Evolutionary conservation across 2,113 vertebrate genomes (phyloP), one percentile per base, ranked within the genome.

Genomic region (Aegithalos caudatus): DNA sequence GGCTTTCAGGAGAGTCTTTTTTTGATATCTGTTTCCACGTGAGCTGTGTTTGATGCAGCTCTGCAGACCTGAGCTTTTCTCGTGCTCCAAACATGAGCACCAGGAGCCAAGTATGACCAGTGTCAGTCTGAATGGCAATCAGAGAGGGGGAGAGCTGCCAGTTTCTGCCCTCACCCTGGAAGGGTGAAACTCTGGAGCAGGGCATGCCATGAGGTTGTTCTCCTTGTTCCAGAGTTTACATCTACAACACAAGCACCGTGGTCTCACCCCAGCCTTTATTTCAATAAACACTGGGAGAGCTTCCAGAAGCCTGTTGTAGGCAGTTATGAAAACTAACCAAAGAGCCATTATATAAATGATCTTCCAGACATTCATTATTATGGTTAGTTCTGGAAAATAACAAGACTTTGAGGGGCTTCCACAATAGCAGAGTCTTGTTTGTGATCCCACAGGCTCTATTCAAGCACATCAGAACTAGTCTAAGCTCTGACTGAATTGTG

Each of bases 341-440:
- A 70, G 71, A 77, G 44, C 88, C 89, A 29, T 86, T 92, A 91
- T 2, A 92, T 51, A 94, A 95, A 92, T 66, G 42, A 44, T 88
- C 86, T 91, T 71, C 72, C 60, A 62, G 81, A 21, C 29, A 69
- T 56, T 87, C 42, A 2, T 84, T 86, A 44, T 66, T 71, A 54
- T 7, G n/a, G 65, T 40, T 77, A 38, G 48, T 54, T 10, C 27
- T 73, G 42, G 62, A 80, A 70, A 90, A 81, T 22, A 76, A 89
- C 45, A 79, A 60, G 81, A 53, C 35, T 73, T 81, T 25, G 61
- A 95, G 93, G 89, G 86, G 70, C 73, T 95, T 87, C 89, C 62
- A 71, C 86, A 81, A 67, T 2, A 79, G 77, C 6, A 51, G 12
- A 81, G 29, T 38, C 45, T 60, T 69, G 24, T 70, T 79, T 87